Percentiles rank a stretch among this genome's conserved stretches.
phyloP scores from a whole-genome alignment of 2,888 invertebrate species.

The Drymonia ruficornis region DNA sequence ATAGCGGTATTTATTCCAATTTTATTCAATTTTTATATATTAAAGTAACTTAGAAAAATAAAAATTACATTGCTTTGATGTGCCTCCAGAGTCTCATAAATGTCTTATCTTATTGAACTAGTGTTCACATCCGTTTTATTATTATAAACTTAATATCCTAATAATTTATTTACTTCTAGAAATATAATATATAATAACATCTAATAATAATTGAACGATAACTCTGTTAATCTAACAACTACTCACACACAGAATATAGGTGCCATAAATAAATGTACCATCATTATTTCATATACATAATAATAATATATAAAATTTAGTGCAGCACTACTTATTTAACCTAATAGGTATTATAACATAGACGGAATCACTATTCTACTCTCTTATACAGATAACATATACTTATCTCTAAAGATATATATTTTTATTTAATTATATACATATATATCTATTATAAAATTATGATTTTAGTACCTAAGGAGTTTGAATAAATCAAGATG shows the following conservation, averaged over 20 bases:
- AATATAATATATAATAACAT: too few species aligned
- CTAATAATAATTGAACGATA: conserved; percentile 9
- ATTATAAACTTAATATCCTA: too few species aligned
- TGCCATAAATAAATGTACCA: conserved; percentile 38
- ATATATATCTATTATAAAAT: conserved; percentile 14
- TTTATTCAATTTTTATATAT: conserved; percentile 15
- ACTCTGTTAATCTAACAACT: conserved; percentile 6
- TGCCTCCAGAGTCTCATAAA: conserved; percentile 67
- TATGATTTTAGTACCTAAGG: neutral
- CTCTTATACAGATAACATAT: conserved; percentile 23
- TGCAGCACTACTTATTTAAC: conserved; percentile 42
- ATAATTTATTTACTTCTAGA: too few species aligned
- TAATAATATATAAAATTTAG: conserved; percentile 27
- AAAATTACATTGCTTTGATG: conserved; percentile 56
- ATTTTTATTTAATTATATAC: too few species aligned
- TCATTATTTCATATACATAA: conserved; percentile 14
- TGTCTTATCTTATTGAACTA: conserved; percentile 52
- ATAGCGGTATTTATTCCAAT: conserved; percentile 65
- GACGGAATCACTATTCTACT: conserved; percentile 34
- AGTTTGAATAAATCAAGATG: neutral
- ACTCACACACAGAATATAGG: conserved; percentile 37
- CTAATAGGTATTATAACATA: conserved; percentile 27
- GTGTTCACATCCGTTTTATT: conserved; percentile 61
- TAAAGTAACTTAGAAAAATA: conserved; percentile 6
- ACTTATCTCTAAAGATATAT: conserved; percentile 23